A percentile compares a stretch with the other conserved stretches of the same genome.
These are phyloP conservation scores for Tarsius wallacei DNA, from an alignment of 2,797 vertebrate species.

Conservation along the genomic window DNA sequence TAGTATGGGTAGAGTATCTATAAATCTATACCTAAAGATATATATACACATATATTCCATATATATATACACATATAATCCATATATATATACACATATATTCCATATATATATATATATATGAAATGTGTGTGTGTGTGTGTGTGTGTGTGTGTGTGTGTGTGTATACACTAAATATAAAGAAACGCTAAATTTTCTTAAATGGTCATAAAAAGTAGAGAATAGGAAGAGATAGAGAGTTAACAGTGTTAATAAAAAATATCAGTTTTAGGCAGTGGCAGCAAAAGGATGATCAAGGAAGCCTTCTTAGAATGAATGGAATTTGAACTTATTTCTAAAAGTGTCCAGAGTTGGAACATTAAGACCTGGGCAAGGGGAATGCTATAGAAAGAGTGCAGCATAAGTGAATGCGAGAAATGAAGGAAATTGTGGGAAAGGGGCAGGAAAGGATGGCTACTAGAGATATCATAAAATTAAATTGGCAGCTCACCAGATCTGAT, in stretches of 20 bases:
- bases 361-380: background rate
- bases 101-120: no score
- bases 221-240: background rate
- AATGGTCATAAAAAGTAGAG: background rate
- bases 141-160: no score
- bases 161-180: background rate
- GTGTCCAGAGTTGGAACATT: background rate
- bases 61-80: no score
- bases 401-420: background rate
- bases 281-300: background rate
- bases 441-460: slow-evolving; percentile 54
- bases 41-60: background rate
- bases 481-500: background rate
- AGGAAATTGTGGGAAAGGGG: slow-evolving; percentile 54
- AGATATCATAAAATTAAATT: slow-evolving; percentile 55
- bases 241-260: background rate
- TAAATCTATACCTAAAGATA: background rate
- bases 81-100: no score
- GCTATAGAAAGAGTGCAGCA: background rate
- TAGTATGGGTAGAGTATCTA: background rate
- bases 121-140: no score
- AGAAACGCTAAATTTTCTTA: background rate
- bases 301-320: background rate
- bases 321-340: background rate
- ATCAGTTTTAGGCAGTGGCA: background rate